Evolutionary conservation across 2,888 invertebrate genomes (phyloP), one percentile per base, ranked within the genome.

Genomic region (Amphipyra berbera): DNA sequence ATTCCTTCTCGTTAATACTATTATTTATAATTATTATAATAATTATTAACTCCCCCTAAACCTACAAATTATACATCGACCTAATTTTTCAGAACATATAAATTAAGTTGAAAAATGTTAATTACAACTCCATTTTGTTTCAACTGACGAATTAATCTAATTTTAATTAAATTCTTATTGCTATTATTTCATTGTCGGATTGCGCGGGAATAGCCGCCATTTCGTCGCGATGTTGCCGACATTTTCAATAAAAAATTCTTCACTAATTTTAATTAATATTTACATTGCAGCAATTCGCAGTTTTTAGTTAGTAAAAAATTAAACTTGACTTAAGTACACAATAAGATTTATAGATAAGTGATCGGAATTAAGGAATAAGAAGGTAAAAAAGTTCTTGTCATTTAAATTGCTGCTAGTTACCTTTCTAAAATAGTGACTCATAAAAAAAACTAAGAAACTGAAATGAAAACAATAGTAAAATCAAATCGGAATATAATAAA

Each of bases 1-100:
- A 94, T 94, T 93, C 94, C 94, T 91, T 93, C 85, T 88, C 87
- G 85, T 89, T 91, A 90, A 83, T 72, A 69, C 82, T 88, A 89
- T 87, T 88, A 91, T 91, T 91, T 92, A 91, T 92, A 90, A 88
- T 90, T 86, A 88, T 87, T 84, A 88, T 88, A 83, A 87, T 89
- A 82, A 86, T 78, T 66, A 79, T 75, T 88, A 89, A 90, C 90
- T 86, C 88, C 87, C 83, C 89, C 91, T 92, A 92, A 83, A 73
- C 85, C 92, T 93, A 94, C 84, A 83, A 87, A 82, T 80, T 90
- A 92, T 92, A 92, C 92, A 93, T 88, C 88, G 82, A 91, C 82
- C 92, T 92, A 93, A 82, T 81, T 82, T 85, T 69, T 86, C 86
- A 79, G 86, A 91, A 92, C 85, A 84, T 89, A 90, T 90, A 92